Evolutionary conservation across 2,797 vertebrate genomes (phyloP).

Genomic region (Sylvia borin): DNA sequence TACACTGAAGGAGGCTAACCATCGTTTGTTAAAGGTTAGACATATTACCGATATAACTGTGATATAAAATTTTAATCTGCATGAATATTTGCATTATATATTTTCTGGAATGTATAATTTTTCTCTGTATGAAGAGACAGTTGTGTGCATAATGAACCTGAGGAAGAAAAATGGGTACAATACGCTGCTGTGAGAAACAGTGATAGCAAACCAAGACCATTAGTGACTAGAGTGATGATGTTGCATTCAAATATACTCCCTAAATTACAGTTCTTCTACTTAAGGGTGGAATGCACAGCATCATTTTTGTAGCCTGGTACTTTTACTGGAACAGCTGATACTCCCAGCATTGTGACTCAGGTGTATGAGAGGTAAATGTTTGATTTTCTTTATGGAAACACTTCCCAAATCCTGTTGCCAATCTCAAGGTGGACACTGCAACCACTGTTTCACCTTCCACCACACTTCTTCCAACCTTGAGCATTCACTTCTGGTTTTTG

Average conservation of each 20-base stretch:
- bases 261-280: neutral
- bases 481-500: neutral
- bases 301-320: neutral
- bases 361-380: neutral
- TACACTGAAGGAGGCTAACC: slow-evolving; percentile 85
- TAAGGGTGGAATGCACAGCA: neutral
- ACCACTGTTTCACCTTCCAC: neutral
- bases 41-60: slow-evolving; percentile 6
- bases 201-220: neutral
- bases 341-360: neutral
- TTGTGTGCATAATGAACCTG: neutral
- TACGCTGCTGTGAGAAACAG: neutral
- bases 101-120: neutral
- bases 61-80: slow-evolving; percentile 35
- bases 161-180: neutral
- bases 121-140: neutral
- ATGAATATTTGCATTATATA: neutral
- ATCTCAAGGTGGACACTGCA: neutral
- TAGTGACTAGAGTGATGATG: neutral
- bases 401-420: neutral
- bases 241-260: neutral
- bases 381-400: neutral
- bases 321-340: neutral
- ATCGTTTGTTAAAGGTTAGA: slow-evolving; percentile 89
- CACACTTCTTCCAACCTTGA: neutral